Base-by-base conservation (phyloP, 2,888 invertebrate genomes). In the Limnephilus rhombicus region DNA sequence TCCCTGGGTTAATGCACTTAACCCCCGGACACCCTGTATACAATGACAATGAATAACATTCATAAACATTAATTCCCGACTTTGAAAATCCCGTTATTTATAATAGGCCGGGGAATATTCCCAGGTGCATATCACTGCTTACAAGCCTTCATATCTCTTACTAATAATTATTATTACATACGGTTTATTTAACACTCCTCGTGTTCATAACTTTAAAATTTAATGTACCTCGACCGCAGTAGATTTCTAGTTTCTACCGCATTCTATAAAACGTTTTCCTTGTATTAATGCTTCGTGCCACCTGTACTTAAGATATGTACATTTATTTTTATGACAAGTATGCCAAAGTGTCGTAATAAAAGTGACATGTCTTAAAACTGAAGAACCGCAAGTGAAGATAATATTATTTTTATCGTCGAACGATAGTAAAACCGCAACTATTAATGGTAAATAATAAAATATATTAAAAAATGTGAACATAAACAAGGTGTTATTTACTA, bases 391-490 rank as follows among this genome's bases (percentile, higher is more conserved):
- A 68, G 24, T 68, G n/a, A 68, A 68, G 68, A 68, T 68, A 68
- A 68, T 68, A 68, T 68, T 68, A 68, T 68, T 68, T 68, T 68
- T 68, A 68, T 68, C 68, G 68, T 68, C 68, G 82, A 15, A 82
- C 82, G 82, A 82, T 82, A 7, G 34, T 31, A 82, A 82, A 34
- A 82, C 34, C 82, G 34, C 82, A 34, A 31, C 82, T 82, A 82
- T 34, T 31, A 82, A 34, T 82, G 82, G 13, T 82, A 82, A 34
- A 34, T 82, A 34, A 82, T 82, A 24, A 49, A 49, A 49, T 49
- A 7, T 68, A 24, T 68, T 24, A 9, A 24, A 24, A 68, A 68
- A 68, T n/a, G 7, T 68, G 68, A 24, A 12, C 45, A 45, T 45
- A 68, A 68, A 24, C 9, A 9, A 68, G 1, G 68, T 68, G 68